Percentiles rank a stretch among this genome's conserved stretches.
These are phyloP conservation scores for Lissonota sp. DNA, from an alignment of 2,888 invertebrate genomes.

Conservation along the genomic window DNA sequence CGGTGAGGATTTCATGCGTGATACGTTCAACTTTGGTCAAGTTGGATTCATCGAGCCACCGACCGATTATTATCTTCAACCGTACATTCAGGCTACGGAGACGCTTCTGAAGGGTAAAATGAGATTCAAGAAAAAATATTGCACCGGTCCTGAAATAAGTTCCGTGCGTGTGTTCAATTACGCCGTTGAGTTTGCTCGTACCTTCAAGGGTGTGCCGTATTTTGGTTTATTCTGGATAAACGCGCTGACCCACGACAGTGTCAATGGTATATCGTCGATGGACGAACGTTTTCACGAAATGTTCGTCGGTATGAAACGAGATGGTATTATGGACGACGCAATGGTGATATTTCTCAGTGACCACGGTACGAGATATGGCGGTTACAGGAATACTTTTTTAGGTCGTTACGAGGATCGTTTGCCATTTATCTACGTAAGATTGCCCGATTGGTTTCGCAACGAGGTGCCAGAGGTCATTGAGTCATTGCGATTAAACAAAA, in stretches of 20 bases:
- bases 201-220: conserved; percentile 87
- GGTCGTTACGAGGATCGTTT: conserved; percentile 92
- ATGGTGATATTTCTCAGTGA: conserved; percentile 91
- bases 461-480: conserved; percentile 85
- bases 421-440: conserved; percentile 89
- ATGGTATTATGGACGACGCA: conserved; percentile 87
- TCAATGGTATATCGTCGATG: conserved; percentile 88
- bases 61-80: conserved; percentile 92
- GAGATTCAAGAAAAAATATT: conserved; percentile 85
- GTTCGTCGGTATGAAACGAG: conserved; percentile 86
- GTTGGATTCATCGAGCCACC: conserved; percentile 90
- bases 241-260: conserved; percentile 89
- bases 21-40: conserved; percentile 91
- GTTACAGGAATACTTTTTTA: conserved; percentile 87
- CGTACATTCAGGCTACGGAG: conserved; percentile 89
- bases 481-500: conserved; percentile 87
- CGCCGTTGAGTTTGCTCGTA: conserved; percentile 88
- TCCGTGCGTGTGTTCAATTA: conserved; percentile 90
- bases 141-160: conserved; percentile 87
- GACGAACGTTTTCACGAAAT: conserved; percentile 87
- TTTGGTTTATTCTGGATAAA: conserved; percentile 93
- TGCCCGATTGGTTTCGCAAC: conserved; percentile 87
- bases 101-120: conserved; percentile 83
- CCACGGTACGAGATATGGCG: conserved; percentile 92
- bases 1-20: conserved; percentile 90